These are phyloP conservation scores for Sogatella furcifera DNA, from an alignment of 1,140 invertebrate genomes.

Conservation along the genomic window DNA sequence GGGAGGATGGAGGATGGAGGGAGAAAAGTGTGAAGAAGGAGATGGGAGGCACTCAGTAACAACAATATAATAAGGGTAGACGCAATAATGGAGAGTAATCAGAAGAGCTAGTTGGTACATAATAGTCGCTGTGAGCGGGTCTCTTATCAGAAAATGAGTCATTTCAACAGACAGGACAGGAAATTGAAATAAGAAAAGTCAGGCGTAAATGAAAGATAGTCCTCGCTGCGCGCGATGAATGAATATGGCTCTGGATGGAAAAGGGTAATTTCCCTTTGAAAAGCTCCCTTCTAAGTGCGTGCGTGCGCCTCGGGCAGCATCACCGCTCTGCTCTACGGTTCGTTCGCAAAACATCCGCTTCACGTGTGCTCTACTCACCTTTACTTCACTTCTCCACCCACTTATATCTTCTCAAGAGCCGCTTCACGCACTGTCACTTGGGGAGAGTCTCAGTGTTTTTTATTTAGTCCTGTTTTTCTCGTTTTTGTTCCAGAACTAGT, in stretches of 20 bases:
- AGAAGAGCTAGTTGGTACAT: constrained; percentile 23
- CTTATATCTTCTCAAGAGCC: too few species aligned
- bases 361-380: too few species aligned
- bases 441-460: too few species aligned
- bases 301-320: too few species aligned
- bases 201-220: constrained; percentile 29
- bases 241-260: constrained; percentile 19
- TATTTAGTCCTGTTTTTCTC: too few species aligned
- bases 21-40: background rate
- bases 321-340: background rate
- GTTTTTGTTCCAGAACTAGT: too few species aligned
- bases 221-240: constrained; percentile 7
- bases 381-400: too few species aligned
- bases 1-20: background rate
- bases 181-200: constrained; percentile 29
- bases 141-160: constrained; percentile 23
- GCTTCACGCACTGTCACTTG: too few species aligned
- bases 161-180: constrained; percentile 21
- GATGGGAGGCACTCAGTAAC: background rate
- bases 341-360: background rate
- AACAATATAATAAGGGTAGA: constrained; percentile 11
- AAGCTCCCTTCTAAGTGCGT: constrained; percentile 6
- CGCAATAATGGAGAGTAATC: constrained; percentile 23
- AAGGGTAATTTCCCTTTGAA: constrained; percentile 23
- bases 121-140: constrained; percentile 17